Conservation (phyloP, 2,888 invertebrate species). For the Ethmia dodecea region DNA sequence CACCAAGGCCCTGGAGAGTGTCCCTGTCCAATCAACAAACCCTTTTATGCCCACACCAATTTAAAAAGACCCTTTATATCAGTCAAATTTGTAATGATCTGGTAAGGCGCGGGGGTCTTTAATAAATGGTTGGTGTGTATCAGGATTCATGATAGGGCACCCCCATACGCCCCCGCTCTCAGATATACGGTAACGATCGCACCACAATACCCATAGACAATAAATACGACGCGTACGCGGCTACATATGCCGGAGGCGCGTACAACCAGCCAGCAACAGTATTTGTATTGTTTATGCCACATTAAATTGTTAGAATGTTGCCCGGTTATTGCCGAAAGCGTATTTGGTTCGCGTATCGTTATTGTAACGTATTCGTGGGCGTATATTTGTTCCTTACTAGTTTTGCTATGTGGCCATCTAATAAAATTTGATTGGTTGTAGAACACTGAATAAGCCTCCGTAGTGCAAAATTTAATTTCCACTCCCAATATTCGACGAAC, state of each 20-base stretch:
- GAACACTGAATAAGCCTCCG: too few species aligned
- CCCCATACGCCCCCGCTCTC: conserved; percentile 58
- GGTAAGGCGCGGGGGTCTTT: conserved; percentile 45
- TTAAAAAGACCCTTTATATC: conserved; percentile 11
- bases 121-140: conserved; percentile 60
- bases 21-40: conserved; percentile 66
- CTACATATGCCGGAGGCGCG: conserved; percentile 53
- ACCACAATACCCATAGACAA: conserved; percentile 72
- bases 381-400: conserved; percentile 55
- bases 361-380: conserved; percentile 55
- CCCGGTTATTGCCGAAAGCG: conserved; percentile 73
- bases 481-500: too few species aligned
- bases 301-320: conserved; percentile 76
- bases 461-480: too few species aligned
- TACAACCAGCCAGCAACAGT: conserved; percentile 48
- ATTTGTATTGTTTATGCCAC: conserved; percentile 73
- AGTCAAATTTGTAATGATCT: conserved; percentile 20
- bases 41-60: conserved; percentile 41
- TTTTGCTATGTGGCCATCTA: conserved; percentile 25
- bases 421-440: conserved; percentile 13
- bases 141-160: conserved; percentile 72
- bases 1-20: conserved; percentile 47
- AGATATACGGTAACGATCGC: conserved; percentile 73
- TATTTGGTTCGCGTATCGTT: conserved; percentile 67
- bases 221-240: conserved; percentile 67